Evolutionary conservation across 35 echinoderm and acorn worm species (phyloP), one percentile per base, ranked within the genome.

Genomic region (Amphiura filiformis): DNA sequence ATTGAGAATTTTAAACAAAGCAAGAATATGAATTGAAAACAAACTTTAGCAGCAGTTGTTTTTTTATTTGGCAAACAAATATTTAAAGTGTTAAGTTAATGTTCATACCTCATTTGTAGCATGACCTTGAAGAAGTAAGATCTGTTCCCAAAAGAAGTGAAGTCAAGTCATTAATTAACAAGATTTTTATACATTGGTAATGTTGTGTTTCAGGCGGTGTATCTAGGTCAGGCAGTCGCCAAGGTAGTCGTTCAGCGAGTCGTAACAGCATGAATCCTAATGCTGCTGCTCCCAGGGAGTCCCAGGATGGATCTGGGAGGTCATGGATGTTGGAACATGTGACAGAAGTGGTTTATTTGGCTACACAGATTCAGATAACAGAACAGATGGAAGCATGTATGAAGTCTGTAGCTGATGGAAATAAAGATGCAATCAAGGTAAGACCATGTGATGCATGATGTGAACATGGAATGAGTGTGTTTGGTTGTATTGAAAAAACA

Each of bases 301-400:
- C 86, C 33, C 83, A 96, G 76, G 87, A 96, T 61, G 87, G 84
- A 80, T 36, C 52, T 4, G 90, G 84, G 49, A 44, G 31, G n/a
- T 97, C 95, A 1, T 97, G 95, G 95, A 91, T 97, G 89, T 79
- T 97, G 39, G 95, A 97, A 38, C 92, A 97, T 92, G 92, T 87
- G 34, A 91, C 95, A 31, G 95, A 97, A 80, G 95, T 97, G 22
- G 92, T 97, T 17, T 84, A 97, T 57, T 78, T 97, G 3, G 89
- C 95, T 28, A 91, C 89, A n/a, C 95, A 97, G 87, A 97, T 97
- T 33, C 91, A 97, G 61, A 88, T 97, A n/a, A 93, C 92, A 15
- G 84, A 93, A 31, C 95, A 97, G 78, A 82, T 91, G 39, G 95
- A 97, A 86, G 88, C 78, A 30, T 89, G 95, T 35, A 42, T 97